These are phyloP conservation scores for Penaeus chinensis DNA, from an alignment of 1,140 invertebrate genomes.

Conservation along the genomic window DNA sequence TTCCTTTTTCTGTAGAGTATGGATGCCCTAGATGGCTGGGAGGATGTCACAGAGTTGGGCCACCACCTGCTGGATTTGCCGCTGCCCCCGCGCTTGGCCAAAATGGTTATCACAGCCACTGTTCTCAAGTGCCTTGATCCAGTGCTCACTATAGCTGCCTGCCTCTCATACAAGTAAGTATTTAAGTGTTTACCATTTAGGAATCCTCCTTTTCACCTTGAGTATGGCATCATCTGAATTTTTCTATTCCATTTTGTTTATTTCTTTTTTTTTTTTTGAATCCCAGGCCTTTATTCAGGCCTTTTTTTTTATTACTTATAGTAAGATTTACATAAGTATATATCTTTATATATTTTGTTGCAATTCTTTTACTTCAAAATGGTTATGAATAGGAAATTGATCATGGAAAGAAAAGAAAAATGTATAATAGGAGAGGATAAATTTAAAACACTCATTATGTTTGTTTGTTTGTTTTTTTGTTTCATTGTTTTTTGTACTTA, in stretches of 20 bases:
- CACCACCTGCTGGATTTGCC: constrained; percentile 88
- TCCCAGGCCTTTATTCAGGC: no score
- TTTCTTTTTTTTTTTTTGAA: neutral
- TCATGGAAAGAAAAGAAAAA: no score
- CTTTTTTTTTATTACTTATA: no score
- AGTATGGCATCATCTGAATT: constrained; percentile 52
- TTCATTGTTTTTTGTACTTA: no score
- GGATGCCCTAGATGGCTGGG: constrained; percentile 84
- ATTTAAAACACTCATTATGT: no score
- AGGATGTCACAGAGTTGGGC: constrained; percentile 89
- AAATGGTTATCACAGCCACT: constrained; percentile 91
- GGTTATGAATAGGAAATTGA: no score
- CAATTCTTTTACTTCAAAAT: no score
- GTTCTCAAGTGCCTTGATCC: constrained; percentile 95
- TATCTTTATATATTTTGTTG: no score
- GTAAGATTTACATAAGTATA: no score
- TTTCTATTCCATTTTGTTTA: neutral
- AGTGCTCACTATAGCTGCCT: constrained; percentile 90
- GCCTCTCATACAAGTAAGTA: constrained; percentile 80
- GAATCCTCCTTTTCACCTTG: constrained; percentile 66
- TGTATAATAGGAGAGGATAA: no score
- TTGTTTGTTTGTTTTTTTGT: no score
- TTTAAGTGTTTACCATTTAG: neutral
- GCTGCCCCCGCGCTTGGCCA: constrained; percentile 89
- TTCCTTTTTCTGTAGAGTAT: constrained; percentile 74